Evolutionary conservation across 2,797 vertebrate genomes (phyloP), one percentile per base, ranked within the genome.

Genomic region (Bufotes viridis): DNA sequence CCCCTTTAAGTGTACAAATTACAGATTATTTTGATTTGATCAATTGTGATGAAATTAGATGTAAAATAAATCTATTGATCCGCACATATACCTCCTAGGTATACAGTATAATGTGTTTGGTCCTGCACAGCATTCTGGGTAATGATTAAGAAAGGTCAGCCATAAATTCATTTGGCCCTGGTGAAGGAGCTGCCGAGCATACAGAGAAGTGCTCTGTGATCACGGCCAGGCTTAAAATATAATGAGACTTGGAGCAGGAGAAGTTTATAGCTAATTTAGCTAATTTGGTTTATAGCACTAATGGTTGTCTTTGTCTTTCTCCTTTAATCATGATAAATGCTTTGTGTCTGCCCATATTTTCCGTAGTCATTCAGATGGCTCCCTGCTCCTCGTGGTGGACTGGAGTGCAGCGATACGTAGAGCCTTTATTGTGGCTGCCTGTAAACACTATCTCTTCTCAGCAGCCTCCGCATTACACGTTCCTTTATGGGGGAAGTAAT

Each of bases 281-380:
- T 81, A 15, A n/a, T 67, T 90, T 87, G 76, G 84, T 65, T 81
- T 57, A 7, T 34, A 84, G 49, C 81, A 12, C 22, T 79, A 89
- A 88, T 85, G 70, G 18, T 13, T 0, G 0, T 7, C 0, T 0
- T 76, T 74, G 78, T 70, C 82, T 90, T 51, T 72, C 49, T 67
- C 78, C 13, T 63, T 81, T 57, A 70, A 89, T 84, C 65, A 83
- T 55, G 88, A 92, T 87, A 76, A 72, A 92, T 90, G 74, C 85
- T 78, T 29, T 60, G 24, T n/a, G 53, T 69, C 72, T 6, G 17
- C 22, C 0, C 13, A 22, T 55, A 55, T 81, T 79, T 0, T 29
- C 83, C 7, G 18, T 63, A 26, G 10, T 58, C 34, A 81, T 81
- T 90, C 78, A 51, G 63, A 10, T 34, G 11, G 0, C 61, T 24